Percentiles rank a stretch among this genome's conserved stretches.
Evolutionary conservation across 2,888 invertebrate species (phyloP).

Genomic region (Drosophila suboccidentalis): DNA sequence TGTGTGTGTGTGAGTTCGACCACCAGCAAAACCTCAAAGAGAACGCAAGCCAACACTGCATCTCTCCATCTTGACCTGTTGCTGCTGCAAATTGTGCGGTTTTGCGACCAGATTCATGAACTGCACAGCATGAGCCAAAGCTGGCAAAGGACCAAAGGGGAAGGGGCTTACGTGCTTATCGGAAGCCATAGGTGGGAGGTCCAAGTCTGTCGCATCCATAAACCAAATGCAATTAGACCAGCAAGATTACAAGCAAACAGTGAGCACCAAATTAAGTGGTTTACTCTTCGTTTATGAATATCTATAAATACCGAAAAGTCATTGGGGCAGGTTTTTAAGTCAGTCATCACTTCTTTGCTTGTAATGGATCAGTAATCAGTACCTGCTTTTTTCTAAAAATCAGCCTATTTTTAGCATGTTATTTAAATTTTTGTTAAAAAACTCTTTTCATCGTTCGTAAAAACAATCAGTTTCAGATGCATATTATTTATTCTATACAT

Average conservation of each 20-base stretch:
- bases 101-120: constrained; percentile 40
- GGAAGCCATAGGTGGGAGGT: not conserved
- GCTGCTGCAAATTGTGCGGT: constrained; percentile 56
- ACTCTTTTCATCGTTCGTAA: no score
- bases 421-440: no score
- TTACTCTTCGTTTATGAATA: constrained; percentile 33
- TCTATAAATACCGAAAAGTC: no score
- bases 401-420: no score
- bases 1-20: no score
- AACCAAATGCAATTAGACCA: constrained; percentile 2
- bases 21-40: constrained; percentile 17
- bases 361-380: no score
- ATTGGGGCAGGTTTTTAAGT: no score
- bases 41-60: not conserved
- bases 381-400: no score
- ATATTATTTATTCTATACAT: no score
- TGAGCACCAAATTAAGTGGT: not conserved
- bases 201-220: not conserved
- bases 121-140: constrained; percentile 27
- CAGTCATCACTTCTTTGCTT: no score
- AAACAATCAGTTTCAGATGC: no score
- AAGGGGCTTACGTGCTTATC: not conserved
- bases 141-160: not conserved
- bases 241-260: not conserved
- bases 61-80: constrained; percentile 33